Evolutionary conservation across 2,888 invertebrate species (phyloP).

Genomic region (Eurois occulta): DNA sequence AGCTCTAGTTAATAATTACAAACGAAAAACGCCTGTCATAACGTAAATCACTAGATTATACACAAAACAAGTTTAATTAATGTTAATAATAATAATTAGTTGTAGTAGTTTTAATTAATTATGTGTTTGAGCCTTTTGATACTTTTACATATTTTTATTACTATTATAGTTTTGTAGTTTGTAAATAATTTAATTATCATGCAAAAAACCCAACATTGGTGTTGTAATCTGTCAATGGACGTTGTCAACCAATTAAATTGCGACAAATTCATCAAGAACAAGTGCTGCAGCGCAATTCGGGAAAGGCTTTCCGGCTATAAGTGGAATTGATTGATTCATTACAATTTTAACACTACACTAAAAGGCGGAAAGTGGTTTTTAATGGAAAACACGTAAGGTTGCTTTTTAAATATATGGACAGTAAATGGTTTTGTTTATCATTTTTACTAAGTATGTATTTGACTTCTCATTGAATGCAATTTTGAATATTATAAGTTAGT

Average conservation of each 20-base stretch:
- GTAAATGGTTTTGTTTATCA: not conserved
- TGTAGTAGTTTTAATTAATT: too few species aligned
- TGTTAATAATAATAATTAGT: too few species aligned
- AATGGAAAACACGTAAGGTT: not conserved
- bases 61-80: not conserved
- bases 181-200: too few species aligned
- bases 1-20: not conserved
- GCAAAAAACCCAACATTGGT: too few species aligned
- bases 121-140: too few species aligned
- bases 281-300: conserved; percentile 36
- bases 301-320: conserved; percentile 21
- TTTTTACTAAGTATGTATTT: not conserved
- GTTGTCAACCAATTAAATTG: conserved; percentile 56
- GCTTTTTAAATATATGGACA: not conserved
- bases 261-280: conserved; percentile 45
- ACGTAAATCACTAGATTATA: not conserved
- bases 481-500: not conserved
- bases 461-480: not conserved
- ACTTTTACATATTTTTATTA: too few species aligned
- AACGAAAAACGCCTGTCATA: not conserved
- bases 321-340: conserved; percentile 46
- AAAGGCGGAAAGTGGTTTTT: conserved; percentile 15
- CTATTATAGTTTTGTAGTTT: too few species aligned
- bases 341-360: conserved; percentile 24
- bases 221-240: conserved; percentile 1